phyloP scores from a whole-genome alignment of 2,888 invertebrate genomes.

The Cheiracanthium punctorium region DNA sequence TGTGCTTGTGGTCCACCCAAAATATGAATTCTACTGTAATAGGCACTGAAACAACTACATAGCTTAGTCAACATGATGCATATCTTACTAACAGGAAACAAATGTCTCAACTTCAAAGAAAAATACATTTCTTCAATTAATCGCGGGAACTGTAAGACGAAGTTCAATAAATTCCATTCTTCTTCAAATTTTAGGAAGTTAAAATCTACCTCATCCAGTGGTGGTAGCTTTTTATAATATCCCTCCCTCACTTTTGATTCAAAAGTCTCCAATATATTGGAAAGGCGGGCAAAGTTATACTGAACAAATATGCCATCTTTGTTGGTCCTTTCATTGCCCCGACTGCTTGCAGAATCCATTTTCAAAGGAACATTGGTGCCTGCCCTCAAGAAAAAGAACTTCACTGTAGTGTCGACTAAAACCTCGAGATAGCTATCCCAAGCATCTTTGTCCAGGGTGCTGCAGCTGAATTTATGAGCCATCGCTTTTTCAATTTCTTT shows the following conservation, averaged over 20 bases:
- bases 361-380: slow-evolving; percentile 22
- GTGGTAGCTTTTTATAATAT: slow-evolving; percentile 20
- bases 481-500: slow-evolving; percentile 30
- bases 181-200: slow-evolving; percentile 35
- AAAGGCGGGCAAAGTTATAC: slow-evolving; percentile 54
- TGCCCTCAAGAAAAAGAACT: slow-evolving; percentile 38
- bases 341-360: neutral
- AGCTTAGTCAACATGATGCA: slow-evolving; percentile 38
- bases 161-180: slow-evolving; percentile 51
- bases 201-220: slow-evolving; percentile 36
- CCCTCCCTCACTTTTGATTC: slow-evolving; percentile 37
- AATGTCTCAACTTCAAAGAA: slow-evolving; percentile 3
- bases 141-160: slow-evolving; percentile 35
- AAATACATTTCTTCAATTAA: slow-evolving; percentile 17
- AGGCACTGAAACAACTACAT: slow-evolving; percentile 35
- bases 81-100: slow-evolving; percentile 20
- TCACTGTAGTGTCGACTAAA: slow-evolving; percentile 31
- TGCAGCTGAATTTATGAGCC: slow-evolving; percentile 24
- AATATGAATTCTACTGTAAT: slow-evolving; percentile 53
- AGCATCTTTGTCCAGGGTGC: neutral
- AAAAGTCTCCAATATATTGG: slow-evolving; percentile 48
- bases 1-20: slow-evolving; percentile 50
- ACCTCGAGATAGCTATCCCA: slow-evolving; percentile 22
- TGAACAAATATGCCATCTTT: slow-evolving; percentile 46
- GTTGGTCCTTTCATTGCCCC: neutral